Conservation (phyloP, 2,888 invertebrate species). For the Drosophila picticornis region DNA sequence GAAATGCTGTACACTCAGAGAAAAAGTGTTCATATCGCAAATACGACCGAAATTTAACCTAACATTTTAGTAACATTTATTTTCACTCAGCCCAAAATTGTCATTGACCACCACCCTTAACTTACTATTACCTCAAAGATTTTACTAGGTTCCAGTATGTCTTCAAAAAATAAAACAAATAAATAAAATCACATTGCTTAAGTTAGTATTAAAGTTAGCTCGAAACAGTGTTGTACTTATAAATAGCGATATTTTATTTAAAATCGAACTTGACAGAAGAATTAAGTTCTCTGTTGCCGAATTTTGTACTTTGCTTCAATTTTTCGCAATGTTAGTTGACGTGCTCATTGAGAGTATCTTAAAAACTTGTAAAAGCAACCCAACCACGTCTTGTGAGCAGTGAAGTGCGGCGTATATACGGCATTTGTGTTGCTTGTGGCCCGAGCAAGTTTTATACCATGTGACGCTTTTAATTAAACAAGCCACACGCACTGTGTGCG, state of each 20-base stretch:
- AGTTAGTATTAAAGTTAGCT: background rate
- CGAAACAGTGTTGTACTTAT: background rate
- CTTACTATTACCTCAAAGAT: background rate
- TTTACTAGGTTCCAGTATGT: background rate
- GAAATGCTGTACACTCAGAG: background rate
- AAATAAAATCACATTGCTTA: background rate
- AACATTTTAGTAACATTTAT: background rate
- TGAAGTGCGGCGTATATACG: slow-evolving; percentile 10
- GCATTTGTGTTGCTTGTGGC: slow-evolving; percentile 15
- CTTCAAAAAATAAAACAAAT: background rate
- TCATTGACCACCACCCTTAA: rapidly evolving
- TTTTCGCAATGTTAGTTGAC: background rate
- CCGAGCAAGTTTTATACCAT: slow-evolving; percentile 29
- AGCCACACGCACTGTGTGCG: slow-evolving; percentile 34
- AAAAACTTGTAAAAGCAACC: slow-evolving; percentile 7
- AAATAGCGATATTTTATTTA: background rate
- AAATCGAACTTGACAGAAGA: background rate
- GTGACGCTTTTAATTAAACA: slow-evolving; percentile 68
- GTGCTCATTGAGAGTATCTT: slow-evolving; percentile 5
- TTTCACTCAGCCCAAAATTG: too few relatives aligned
- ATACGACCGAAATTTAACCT: background rate
- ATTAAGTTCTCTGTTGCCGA: background rate
- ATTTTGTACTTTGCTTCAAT: background rate
- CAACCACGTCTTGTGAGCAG: slow-evolving; percentile 36
- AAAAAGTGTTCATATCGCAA: background rate